Evolutionary conservation across 2,113 vertebrate genomes (phyloP), one percentile per base, ranked within the genome.

Genomic region (Calypte anna): DNA sequence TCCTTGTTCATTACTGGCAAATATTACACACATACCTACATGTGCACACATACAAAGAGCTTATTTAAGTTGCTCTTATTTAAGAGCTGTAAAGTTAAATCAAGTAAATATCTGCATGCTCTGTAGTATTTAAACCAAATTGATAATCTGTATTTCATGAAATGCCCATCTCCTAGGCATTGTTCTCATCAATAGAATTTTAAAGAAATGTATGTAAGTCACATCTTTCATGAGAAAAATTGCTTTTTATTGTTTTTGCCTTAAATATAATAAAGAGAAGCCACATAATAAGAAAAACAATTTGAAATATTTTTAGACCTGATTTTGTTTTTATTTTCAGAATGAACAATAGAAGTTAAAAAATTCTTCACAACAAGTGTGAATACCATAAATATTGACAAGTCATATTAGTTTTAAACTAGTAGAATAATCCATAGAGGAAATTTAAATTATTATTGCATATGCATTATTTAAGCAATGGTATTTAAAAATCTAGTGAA

Each of bases 171-270:
- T 94, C 91, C 15, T 85, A 75, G 63, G 84, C 78, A 82, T 82
- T 77, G 63, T 91, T 92, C 90, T 92, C 46, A 77, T 79, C 54
- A 94, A 90, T 76, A 67, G 4, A 48, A 12, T 85, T 91, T 77
- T 93, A 55, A 90, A 92, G 28, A 67, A 91, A 85, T 80, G 14
- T 80, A 17, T 94, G 19, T 58, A 85, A 48, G 43, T 84, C 84
- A 85, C 9, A 85, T 76, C 74, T 95, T 94, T 92, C 67, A 69
- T 50, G 14, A 87, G 79, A 95, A 92, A 69, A 93, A 94, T 95
- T 92, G 58, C 9, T 87, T 94, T 96, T 96, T 94, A 96, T 97
- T 95, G 84, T 38, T 91, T 90, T 93, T 95, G 46, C 62, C 40
- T 87, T 91, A 94, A 92, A 95, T 92, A 85, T 79, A 93, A 91